Conservation (phyloP, 2,797 vertebrate species). For the Amniataba percoides region DNA sequence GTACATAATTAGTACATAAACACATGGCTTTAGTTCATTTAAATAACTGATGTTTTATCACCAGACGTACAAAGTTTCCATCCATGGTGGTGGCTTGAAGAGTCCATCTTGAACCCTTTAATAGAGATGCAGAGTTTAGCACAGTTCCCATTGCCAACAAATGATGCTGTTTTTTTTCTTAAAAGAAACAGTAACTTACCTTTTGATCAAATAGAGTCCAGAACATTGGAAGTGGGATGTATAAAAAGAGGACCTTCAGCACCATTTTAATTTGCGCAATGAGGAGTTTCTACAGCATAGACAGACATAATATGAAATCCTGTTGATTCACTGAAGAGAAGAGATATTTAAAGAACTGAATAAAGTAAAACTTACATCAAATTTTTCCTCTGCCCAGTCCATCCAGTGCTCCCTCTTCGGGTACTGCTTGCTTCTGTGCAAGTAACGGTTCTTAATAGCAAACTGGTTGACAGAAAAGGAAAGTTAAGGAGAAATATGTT, state of each 20-base stretch:
- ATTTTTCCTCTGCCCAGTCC: conserved; percentile 96
- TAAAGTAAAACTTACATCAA: conserved; percentile 84
- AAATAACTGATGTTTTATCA: neutral
- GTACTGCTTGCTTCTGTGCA: conserved; percentile 85
- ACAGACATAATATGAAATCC: conserved; percentile 16
- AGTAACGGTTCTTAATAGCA: conserved; percentile 92
- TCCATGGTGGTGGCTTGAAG: conserved; percentile 94
- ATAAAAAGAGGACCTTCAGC: conserved; percentile 93
- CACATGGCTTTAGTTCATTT: neutral
- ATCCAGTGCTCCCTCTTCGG: conserved; percentile 94
- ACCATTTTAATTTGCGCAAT: conserved; percentile 96
- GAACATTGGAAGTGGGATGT: conserved; percentile 97
- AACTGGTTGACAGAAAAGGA: conserved; percentile 82
- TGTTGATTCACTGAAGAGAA: neutral
- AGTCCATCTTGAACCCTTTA: conserved; percentile 96
- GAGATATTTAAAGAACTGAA: neutral
- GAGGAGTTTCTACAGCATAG: conserved; percentile 88
- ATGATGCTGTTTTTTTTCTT: neutral
- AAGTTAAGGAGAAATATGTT: neutral
- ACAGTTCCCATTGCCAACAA: neutral
- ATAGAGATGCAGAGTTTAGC: conserved; percentile 22
- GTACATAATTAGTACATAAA: conserved; percentile 26
- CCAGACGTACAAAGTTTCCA: conserved; percentile 91
- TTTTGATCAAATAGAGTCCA: conserved; percentile 98
- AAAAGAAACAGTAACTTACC: conserved; percentile 80